phyloP scores from a whole-genome alignment of 1,140 invertebrate species.

The silkworm (Bombyx mori) region DNA sequence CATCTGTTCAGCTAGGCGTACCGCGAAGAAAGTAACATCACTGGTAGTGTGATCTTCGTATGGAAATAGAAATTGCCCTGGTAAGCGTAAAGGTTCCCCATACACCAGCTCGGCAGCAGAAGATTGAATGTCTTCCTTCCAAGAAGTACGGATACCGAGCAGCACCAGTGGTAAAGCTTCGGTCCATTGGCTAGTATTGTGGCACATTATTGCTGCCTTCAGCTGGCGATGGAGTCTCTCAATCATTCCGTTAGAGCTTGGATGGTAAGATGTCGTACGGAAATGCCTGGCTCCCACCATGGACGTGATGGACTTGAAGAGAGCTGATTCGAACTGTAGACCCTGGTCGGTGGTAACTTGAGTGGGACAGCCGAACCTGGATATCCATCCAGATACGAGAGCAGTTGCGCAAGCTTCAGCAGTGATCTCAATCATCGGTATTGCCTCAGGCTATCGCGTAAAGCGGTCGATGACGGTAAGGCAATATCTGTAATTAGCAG shows the following conservation, averaged over 20 bases:
- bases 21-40: not conserved
- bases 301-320: not conserved
- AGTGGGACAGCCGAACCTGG: slow-evolving; percentile 6
- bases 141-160: not conserved
- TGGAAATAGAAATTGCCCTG: not conserved
- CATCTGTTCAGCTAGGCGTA: not conserved
- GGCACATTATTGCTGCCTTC: not conserved
- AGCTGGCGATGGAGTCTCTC: slow-evolving; percentile 2
- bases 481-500: slow-evolving; percentile 20
- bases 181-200: not conserved
- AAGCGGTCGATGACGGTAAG: slow-evolving; percentile 34
- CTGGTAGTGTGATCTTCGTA: not conserved
- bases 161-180: not conserved
- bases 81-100: not conserved
- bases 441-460: slow-evolving; percentile 34
- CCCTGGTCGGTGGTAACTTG: slow-evolving; percentile 10
- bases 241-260: not conserved
- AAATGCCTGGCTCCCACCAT: not conserved
- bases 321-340: slow-evolving; percentile 12
- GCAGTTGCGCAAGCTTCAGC: slow-evolving; percentile 17
- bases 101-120: not conserved
- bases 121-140: not conserved
- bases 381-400: slow-evolving; percentile 5
- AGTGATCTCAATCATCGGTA: slow-evolving; percentile 26
- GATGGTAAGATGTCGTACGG: slow-evolving; percentile 4